Base-by-base conservation (phyloP, 2,113 vertebrate genomes). In the Ctenodactylus gundi region DNA sequence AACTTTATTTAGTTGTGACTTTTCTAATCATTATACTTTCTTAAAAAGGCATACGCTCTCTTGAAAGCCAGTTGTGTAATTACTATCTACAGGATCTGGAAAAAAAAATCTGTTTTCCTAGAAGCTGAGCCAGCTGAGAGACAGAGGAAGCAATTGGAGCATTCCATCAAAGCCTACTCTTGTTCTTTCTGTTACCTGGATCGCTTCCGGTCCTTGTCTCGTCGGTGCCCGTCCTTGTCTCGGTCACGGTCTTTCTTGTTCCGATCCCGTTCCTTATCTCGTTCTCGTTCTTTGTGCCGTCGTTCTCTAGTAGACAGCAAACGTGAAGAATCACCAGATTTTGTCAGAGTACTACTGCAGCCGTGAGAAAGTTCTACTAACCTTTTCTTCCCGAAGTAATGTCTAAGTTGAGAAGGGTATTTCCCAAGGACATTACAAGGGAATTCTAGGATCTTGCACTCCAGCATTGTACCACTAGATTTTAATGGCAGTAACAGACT, bases 241-340 rank as follows among this genome's bases (percentile, higher is more conserved):
- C 99, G 96, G 39, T 99, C 99, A 6, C 99, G 98, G 13, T 99
- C 99, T 96, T 99, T 99, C 77, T 99, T 99, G 81, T 90, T 70
- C 41, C 99, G 98, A 0, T 99, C 99, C 18, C 99, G 98, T 0
- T 99, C 98, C 94, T 98, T 99, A 36, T 99, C 99, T 90, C 98
- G 97, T 9, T 98, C 98, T 87, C 99, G 98, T 23, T 99, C 99
- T 96, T 99, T 99, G 97, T 98, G 98, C 78, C 99, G 98, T 12
- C 99, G 98, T 23, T 99, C 99, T 98, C 99, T 99, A 95, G 0
- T 36, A 94, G 55, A 65, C 1, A 87, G 14, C 57, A 82, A 20
- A 88, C 81, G 92, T 85, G 64, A 88, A 75, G 58, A 86, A 83
- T 95, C 55, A 70, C 1, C 34, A 55, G 49, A 4, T n/a, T 83